These are phyloP conservation scores for Aradophagus sp. DNA, from an alignment of 1,140 invertebrate genomes.

Conservation along the genomic window DNA sequence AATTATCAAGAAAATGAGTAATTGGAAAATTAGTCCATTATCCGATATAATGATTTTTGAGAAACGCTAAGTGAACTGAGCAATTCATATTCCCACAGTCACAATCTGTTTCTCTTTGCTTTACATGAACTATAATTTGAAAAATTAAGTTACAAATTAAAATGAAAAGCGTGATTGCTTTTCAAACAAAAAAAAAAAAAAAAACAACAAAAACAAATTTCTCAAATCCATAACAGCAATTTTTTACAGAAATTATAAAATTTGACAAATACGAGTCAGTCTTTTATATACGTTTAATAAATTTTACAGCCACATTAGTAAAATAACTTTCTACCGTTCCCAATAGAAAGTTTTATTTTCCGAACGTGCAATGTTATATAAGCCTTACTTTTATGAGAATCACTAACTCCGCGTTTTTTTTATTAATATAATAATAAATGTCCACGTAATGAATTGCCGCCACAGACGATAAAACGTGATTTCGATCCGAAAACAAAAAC, in stretches of 20 bases:
- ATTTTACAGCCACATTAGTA: conserved; percentile 5
- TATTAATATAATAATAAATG: conserved; percentile 35
- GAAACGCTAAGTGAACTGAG: too few species aligned
- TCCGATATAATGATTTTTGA: too few species aligned
- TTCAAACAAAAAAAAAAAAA: too few species aligned
- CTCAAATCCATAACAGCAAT: too few species aligned
- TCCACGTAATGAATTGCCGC: conserved; percentile 18
- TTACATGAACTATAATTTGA: too few species aligned
- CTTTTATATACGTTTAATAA: not conserved
- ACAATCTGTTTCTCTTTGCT: too few species aligned
- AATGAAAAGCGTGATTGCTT: too few species aligned
- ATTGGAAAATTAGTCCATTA: conserved; percentile 17
- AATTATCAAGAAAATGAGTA: conserved; percentile 10
- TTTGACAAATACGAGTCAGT: not conserved
- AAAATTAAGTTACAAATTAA: too few species aligned
- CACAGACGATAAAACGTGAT: not conserved
- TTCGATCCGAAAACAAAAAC: conserved; percentile 12
- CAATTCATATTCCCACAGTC: too few species aligned
- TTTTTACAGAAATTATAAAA: too few species aligned
- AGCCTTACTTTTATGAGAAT: conserved; percentile 22
- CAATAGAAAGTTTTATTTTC: conserved; percentile 29
- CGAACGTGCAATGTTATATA: conserved; percentile 20
- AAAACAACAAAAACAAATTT: too few species aligned
- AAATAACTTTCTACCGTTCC: conserved; percentile 25
- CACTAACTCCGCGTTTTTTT: conserved; percentile 26